Conservation (phyloP, 2,888 invertebrate genomes). For the Lasioglossum zephyrum region DNA sequence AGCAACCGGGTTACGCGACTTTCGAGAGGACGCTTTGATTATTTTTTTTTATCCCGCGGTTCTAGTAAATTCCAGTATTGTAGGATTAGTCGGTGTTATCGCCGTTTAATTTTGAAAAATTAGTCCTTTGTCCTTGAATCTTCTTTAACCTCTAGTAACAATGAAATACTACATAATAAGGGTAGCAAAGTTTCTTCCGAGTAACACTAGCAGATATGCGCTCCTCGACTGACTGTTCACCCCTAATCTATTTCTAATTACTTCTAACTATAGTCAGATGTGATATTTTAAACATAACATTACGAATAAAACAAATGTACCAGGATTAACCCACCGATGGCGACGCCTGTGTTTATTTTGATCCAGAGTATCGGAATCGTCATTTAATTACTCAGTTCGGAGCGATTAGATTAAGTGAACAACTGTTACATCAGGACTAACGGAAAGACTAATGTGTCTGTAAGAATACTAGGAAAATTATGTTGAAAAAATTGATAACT, state of each 20-base stretch:
- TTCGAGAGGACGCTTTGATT: conserved; percentile 24
- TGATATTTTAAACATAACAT: not conserved
- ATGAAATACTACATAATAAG: too few relatives aligned
- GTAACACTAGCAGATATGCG: not conserved
- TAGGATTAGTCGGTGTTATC: not conserved
- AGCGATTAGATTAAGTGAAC: too few relatives aligned
- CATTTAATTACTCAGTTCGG: too few relatives aligned
- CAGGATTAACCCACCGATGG: not conserved
- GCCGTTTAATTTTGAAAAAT: not conserved
- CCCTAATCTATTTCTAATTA: not conserved
- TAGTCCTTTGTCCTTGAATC: not conserved
- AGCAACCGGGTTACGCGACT: conserved; percentile 21
- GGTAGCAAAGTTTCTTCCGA: not conserved
- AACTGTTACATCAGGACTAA: too few relatives aligned
- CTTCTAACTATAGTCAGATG: too few relatives aligned
- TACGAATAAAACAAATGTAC: not conserved
- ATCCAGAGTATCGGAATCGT: too few relatives aligned
- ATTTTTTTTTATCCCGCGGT: conserved; percentile 5
- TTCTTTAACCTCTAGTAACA: too few relatives aligned
- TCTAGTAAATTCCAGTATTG: too few relatives aligned
- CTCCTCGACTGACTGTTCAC: not conserved
- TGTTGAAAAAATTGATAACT: too few relatives aligned
- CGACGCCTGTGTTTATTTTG: too few relatives aligned
- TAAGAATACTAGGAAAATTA: too few relatives aligned
- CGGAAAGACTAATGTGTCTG: too few relatives aligned